phyloP scores from a whole-genome alignment of 2,888 invertebrate species.

The Corbicula japonica region DNA sequence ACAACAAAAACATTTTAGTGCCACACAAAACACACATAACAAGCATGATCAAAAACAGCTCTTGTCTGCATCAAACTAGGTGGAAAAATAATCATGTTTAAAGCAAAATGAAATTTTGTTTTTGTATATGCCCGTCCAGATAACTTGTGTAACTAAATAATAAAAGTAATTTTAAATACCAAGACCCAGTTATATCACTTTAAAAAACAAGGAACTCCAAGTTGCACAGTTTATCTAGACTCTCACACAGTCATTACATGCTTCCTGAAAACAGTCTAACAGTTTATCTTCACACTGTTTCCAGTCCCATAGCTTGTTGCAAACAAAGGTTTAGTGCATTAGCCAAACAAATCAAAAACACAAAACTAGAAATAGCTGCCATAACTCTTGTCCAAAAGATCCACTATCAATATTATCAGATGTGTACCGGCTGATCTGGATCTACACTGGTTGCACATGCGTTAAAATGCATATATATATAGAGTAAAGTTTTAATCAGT shows the following conservation, averaged over 20 bases:
- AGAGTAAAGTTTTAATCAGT: too few relatives aligned
- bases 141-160: background rate
- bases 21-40: constrained; percentile 17
- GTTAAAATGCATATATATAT: too few relatives aligned
- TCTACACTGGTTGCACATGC: too few relatives aligned
- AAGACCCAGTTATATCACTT: background rate
- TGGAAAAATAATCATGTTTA: background rate
- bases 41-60: constrained; percentile 1
- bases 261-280: background rate
- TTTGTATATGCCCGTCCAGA: background rate
- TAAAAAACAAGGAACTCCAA: background rate
- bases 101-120: background rate
- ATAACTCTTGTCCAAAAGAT: too few relatives aligned
- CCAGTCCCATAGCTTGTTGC: background rate
- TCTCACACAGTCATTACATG: background rate
- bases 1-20: constrained; percentile 21
- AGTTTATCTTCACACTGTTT: background rate
- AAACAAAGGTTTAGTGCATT: too few relatives aligned
- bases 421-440: too few relatives aligned
- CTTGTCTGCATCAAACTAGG: constrained; percentile 5
- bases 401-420: too few relatives aligned
- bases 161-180: background rate
- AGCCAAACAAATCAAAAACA: too few relatives aligned
- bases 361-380: too few relatives aligned
- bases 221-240: background rate